Base-by-base conservation (phyloP, 2,888 invertebrate genomes). In the Trachelus tabidus region DNA sequence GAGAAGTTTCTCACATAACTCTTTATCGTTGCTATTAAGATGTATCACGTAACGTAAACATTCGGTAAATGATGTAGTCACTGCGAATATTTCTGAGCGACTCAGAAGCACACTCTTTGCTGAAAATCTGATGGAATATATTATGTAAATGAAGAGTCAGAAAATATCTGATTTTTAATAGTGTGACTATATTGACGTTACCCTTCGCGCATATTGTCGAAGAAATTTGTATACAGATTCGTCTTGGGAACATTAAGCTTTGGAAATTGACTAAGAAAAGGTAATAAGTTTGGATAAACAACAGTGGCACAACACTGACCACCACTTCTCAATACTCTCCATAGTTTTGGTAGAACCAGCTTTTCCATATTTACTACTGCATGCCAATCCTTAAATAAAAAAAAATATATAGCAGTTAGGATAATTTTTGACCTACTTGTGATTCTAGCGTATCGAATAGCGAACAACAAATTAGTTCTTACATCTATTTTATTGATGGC, bases 301-400 rank as follows among this genome's bases (percentile, higher is more conserved):
- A 94, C 93, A 76, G 93, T 92, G 12, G 97, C 96, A 91, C 95
- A 96, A 35, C 96, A 96, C 92, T 95, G 94, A 0, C 96, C 97
- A 75, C 96, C 97, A 86, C 94, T 94, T 81, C 93, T 93, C 71
- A 97, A 89, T 69, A 96, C 92, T 75, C 92, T 92, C 90, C 94
- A 94, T n/a, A 97, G 89, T 91, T 96, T 95, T 0, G 96, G 95
- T 79, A 95, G 90, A 68, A 97, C 93, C 3, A 95, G 92, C 89
- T 97, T 97, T 81, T 95, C 95, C 75, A 96, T 93, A 87, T 95
- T 96, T 6, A 97, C 92, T 85, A 94, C 93, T 69, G 92, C 92
- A 92, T 95, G 94, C 94, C 96, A 96, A 77, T 95, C 94, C 96
- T 96, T 89, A 88, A 87, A 84, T 73, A 37, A 34, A 37, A 12